Base-by-base conservation (phyloP, 37 sponge, comb jelly and placozoan genomes). In the Eunapius fragilis region DNA sequence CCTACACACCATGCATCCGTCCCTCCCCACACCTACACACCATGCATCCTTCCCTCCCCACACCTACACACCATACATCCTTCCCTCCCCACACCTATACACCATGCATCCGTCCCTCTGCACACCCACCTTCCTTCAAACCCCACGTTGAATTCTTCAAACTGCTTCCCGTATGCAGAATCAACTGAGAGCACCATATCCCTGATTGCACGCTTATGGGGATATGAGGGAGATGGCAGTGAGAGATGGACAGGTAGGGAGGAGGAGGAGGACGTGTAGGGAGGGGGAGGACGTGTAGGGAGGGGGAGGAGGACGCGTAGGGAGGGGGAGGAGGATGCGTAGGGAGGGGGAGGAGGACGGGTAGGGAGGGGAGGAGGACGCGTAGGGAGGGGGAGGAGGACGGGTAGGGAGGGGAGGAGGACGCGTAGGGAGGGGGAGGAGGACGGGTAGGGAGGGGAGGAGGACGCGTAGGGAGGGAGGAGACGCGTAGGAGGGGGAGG, bases 61-160 rank as follows among this genome's bases (percentile, higher is more conserved):
- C 75, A 19, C 76, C 73, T 22, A n/a, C n/a, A n/a, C n/a, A n/a
- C n/a, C n/a, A n/a, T n/a, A n/a, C n/a, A n/a, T n/a, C n/a, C n/a
- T n/a, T n/a, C n/a, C n/a, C n/a, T n/a, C n/a, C n/a, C n/a, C n/a
- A n/a, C n/a, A n/a, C n/a, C n/a, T n/a, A n/a, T n/a, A n/a, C n/a
- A n/a, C 0, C 9, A 30, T 25, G 0, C 69, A 37, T 2, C 67
- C 36, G 10, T 22, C 25, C 35, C n/a, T 17, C 77, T 10, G 58
- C 23, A 49, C 75, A 19, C 76, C 73, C 17, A 89, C 90, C 90
- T 96, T 70, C 98, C 98, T 37, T 96, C 98, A 91, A 98, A 96
- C 0, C 99, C 99, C 75, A 98, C 90, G 68, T 86, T 89, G 86
- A 98, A 97, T 71, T 95, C 96, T 68, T 95, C 96, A 84, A 89